phyloP scores from a whole-genome alignment of 2,888 invertebrate genomes.

The Spicauda simplicius region DNA sequence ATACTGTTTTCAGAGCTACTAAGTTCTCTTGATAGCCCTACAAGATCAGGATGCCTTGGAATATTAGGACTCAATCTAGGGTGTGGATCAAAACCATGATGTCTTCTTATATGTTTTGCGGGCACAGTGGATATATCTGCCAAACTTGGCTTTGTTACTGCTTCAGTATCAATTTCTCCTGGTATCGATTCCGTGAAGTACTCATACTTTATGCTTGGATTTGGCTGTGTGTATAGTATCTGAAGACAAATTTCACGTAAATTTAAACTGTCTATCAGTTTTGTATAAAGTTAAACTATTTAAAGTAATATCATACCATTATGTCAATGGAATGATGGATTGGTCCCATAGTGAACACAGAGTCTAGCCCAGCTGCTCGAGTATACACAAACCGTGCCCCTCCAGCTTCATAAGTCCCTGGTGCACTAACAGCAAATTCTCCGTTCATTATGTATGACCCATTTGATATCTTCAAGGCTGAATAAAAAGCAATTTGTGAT shows the following conservation, averaged over 20 bases:
- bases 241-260: constrained; percentile 58
- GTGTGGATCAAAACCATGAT: constrained; percentile 63
- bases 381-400: constrained; percentile 93
- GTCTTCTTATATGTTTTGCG: constrained; percentile 69
- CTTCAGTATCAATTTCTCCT: constrained; percentile 66
- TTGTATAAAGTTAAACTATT: not conserved
- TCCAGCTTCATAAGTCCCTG: constrained; percentile 90
- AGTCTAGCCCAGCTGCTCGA: constrained; percentile 89
- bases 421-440: constrained; percentile 90
- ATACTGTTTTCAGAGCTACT: constrained; percentile 52
- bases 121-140: constrained; percentile 55
- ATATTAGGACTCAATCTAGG: constrained; percentile 48
- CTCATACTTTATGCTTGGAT: constrained; percentile 95
- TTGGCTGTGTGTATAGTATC: constrained; percentile 92
- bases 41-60: constrained; percentile 54
- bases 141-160: constrained; percentile 52
- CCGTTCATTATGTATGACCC: constrained; percentile 93
- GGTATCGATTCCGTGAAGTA: constrained; percentile 90
- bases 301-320: constrained; percentile 84
- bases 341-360: constrained; percentile 92
- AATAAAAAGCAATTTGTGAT: constrained; percentile 51
- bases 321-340: constrained; percentile 90
- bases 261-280: not conserved
- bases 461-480: constrained; percentile 91
- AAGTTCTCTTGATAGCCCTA: constrained; percentile 53